Base-by-base conservation (phyloP, 2,113 vertebrate species). In the Ophiodon elongatus region DNA sequence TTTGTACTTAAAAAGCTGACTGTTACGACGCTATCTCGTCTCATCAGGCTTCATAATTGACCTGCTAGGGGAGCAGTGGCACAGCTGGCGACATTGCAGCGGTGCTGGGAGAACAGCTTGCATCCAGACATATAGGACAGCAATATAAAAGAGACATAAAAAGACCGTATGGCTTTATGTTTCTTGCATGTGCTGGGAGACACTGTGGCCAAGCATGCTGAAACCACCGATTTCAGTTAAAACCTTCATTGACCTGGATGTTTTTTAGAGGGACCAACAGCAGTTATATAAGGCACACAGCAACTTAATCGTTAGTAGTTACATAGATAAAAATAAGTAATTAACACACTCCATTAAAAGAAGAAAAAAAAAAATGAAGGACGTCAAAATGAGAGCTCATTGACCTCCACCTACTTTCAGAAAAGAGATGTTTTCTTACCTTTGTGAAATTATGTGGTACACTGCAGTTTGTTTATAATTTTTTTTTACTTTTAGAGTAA, bases 1-100 rank as follows among this genome's bases (percentile, higher is more conserved):
- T 82, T 85, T 87, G 83, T 83, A 57, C 68, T 79, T 74, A 80
- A 82, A 83, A 29, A 85, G 23, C 64, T 52, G 73, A 85, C 37
- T 19, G 66, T 83, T 79, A 84, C 73, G 21, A 43, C 21, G 43
- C 78, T 45, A 76, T 76, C 73, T 81, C 25, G 45, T 83, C 90
- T 87, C 82, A 92, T 94, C 93, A 88, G 84, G 79, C 39, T 72
- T 90, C 87, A 85, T 91, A 80, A 86, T 90, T 90, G 85, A 82
- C 74, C 76, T 87, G 87, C 90, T 88, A 86, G 54, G 89, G 89
- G 87, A 88, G 88, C 79, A n/a, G 66, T 11, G 37, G 89, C 89
- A 91, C 93, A 94, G 91, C 93, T 92, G 93, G 91, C 37, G 9
- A 57, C 73, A 25, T 78, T 78, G 81, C 82, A 82, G 85, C 21